Evolutionary conservation across 2,113 vertebrate genomes (phyloP).

Genomic region (Ictalurus punctatus): DNA sequence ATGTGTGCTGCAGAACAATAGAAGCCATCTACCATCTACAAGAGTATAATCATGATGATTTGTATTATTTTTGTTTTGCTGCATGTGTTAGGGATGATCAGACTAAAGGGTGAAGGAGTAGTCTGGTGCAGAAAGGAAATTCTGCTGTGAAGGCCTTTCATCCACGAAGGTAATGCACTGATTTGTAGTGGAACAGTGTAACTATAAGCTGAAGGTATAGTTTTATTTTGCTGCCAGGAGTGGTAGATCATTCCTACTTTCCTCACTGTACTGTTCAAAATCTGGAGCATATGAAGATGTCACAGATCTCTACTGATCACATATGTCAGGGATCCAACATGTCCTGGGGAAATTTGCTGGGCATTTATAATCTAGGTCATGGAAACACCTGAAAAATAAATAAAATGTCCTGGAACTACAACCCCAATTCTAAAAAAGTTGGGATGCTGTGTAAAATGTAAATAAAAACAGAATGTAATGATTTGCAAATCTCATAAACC

Average conservation of each 20-base stretch:
- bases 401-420: neutral
- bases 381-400: neutral
- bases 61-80: neutral
- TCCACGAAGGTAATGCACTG: neutral
- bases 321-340: neutral
- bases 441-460: no score
- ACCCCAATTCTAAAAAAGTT: no score
- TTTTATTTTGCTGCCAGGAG: neutral
- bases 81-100: neutral
- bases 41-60: neutral
- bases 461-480: no score
- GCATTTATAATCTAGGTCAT: neutral
- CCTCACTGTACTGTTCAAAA: neutral
- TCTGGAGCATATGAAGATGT: neutral
- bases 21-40: no score
- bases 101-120: neutral
- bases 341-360: neutral
- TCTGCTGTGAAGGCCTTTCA: no score
- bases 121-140: neutral
- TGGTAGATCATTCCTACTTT: neutral
- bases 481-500: no score
- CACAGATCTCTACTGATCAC: neutral
- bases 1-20: neutral
- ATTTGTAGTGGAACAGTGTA: neutral
- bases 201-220: neutral